Evolutionary conservation across 2,888 invertebrate species (phyloP).

Genomic region (Heliconius charithonia): DNA sequence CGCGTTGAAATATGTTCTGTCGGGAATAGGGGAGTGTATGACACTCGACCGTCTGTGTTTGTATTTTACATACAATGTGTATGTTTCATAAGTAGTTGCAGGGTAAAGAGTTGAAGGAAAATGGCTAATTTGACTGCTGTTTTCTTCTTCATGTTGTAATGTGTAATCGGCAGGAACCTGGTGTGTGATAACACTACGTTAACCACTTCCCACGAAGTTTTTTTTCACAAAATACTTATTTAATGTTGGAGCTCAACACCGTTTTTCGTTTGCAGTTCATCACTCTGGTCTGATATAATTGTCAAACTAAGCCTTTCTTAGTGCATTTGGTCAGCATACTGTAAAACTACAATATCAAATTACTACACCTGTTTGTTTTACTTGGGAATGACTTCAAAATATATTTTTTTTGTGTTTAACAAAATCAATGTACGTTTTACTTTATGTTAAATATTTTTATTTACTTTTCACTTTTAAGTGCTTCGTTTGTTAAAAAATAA

Average conservation of each 20-base stretch:
- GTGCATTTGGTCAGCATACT: no score
- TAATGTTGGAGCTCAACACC: not conserved
- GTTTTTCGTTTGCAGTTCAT: no score
- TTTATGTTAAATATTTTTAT: no score
- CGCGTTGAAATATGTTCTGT: conserved; percentile 54
- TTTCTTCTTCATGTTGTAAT: not conserved
- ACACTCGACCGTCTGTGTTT: conserved; percentile 43
- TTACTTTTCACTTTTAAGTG: no score
- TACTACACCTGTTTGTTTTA: no score
- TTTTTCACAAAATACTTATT: not conserved
- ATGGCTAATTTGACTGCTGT: not conserved
- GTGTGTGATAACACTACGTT: not conserved
- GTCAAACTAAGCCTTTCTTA: no score
- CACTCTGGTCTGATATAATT: no score
- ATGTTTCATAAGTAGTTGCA: not conserved
- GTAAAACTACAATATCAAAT: no score
- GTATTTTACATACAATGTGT: conserved; percentile 24
- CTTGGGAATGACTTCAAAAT: no score
- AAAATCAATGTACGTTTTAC: no score
- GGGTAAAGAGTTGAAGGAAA: not conserved
- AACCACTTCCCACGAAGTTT: not conserved
- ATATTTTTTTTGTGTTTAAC: no score
- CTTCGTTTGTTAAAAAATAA: no score
- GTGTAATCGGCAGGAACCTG: not conserved
- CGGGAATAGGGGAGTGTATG: conserved; percentile 53